These are phyloP conservation scores for Oncorhynchus clarkii DNA, from an alignment of 2,113 vertebrate genomes.

Conservation along the genomic window DNA sequence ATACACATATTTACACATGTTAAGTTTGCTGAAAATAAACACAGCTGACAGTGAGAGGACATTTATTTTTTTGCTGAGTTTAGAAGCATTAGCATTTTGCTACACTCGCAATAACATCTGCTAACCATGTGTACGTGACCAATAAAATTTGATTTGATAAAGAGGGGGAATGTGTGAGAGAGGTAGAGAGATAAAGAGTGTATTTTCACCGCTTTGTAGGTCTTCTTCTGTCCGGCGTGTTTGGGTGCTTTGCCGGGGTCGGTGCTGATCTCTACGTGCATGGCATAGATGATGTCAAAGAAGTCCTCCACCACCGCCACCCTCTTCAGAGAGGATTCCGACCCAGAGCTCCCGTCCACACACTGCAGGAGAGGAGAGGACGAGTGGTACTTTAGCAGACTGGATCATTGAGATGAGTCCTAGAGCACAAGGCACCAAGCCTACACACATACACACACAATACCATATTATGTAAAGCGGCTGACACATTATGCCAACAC, in stretches of 20 bases:
- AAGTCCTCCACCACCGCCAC: conserved; percentile 98
- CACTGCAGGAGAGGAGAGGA: conserved; percentile 69
- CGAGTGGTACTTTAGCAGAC: neutral
- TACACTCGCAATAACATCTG: no score
- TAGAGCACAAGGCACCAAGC: neutral
- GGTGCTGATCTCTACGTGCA: conserved; percentile 96
- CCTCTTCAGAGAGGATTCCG: conserved; percentile 93
- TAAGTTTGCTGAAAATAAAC: no score
- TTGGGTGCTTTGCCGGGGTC: conserved; percentile 93
- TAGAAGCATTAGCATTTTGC: no score
- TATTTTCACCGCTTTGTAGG: conserved; percentile 89
- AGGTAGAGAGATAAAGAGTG: neutral
- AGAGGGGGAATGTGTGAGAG: neutral
- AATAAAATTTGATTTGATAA: no score
- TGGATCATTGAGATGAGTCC: neutral
- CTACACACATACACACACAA: neutral
- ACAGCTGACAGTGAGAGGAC: no score
- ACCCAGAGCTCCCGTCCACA: conserved; percentile 88
- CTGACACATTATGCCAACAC: no score
- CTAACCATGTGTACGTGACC: no score
- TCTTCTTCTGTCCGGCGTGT: conserved; percentile 98
- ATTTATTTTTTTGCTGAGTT: no score
- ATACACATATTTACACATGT: no score
- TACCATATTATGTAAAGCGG: no score
- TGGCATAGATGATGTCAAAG: conserved; percentile 99